Percentiles rank a stretch among this genome's conserved stretches.
Conservation (phyloP, 2,113 vertebrate genomes). For the Podarcis raffonei region DNA sequence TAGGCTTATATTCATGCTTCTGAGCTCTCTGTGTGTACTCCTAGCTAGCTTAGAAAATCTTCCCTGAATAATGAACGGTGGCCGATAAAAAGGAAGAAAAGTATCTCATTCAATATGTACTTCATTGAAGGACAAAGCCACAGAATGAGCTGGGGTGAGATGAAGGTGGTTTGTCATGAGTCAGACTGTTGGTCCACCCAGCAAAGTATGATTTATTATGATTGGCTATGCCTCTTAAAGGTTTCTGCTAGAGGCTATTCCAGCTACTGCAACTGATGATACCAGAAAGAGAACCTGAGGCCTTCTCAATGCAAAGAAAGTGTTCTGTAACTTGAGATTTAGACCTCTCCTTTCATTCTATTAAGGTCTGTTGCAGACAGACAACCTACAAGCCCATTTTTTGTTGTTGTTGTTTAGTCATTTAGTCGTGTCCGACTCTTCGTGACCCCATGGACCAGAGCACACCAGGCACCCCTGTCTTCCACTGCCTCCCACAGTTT, state of each 20-base stretch:
- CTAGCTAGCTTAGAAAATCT: not conserved
- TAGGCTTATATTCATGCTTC: not conserved
- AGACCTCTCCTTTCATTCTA: too few species aligned
- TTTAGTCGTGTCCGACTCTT: too few species aligned
- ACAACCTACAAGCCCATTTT: not conserved
- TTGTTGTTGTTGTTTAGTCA: too few species aligned
- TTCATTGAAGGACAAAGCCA: not conserved
- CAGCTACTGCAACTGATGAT: not conserved
- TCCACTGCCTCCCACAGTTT: too few species aligned
- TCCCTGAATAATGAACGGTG: not conserved
- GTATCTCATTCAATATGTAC: not conserved
- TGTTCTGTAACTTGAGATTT: not conserved
- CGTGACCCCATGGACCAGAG: too few species aligned
- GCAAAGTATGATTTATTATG: not conserved
- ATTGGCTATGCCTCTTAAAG: not conserved
- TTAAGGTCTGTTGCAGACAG: slow-evolving; percentile 1
- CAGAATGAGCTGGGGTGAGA: not conserved
- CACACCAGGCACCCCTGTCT: too few species aligned
- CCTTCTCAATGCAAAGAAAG: not conserved
- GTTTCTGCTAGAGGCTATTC: not conserved
- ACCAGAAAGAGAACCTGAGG: too few species aligned
- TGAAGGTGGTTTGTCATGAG: not conserved
- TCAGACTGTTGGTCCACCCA: not conserved
- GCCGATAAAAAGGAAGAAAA: not conserved
- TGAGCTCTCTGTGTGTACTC: not conserved